Percentiles rank a stretch among this genome's conserved stretches.
Conservation (phyloP, 2,797 vertebrate species). For the Catamblyrhynchus diadema region DNA sequence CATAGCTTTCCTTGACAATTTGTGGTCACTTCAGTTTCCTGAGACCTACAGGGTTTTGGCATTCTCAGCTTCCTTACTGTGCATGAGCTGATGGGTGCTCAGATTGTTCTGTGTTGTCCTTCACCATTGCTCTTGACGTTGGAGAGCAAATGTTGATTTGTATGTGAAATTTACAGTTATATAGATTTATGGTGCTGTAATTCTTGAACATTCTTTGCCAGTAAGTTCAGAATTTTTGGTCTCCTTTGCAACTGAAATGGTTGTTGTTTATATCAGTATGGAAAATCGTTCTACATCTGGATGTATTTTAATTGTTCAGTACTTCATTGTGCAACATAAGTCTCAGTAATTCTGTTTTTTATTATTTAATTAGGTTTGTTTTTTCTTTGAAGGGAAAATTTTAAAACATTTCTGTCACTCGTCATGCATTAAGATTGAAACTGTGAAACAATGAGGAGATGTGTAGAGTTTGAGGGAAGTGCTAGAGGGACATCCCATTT, state of each 20-base stretch:
- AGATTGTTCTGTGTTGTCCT: neutral
- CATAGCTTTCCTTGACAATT: neutral
- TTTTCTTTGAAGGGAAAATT: neutral
- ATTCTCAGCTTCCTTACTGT: neutral
- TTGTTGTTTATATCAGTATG: neutral
- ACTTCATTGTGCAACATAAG: neutral
- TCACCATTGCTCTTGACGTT: neutral
- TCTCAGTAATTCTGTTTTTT: neutral
- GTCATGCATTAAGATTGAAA: neutral
- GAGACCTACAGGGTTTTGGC: neutral
- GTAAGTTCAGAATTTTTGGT: neutral
- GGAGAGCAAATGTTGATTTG: neutral
- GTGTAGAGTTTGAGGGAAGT: neutral
- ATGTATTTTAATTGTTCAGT: neutral
- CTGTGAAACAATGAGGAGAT: neutral
- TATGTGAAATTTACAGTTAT: neutral
- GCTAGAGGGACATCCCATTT: neutral
- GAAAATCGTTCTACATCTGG: neutral
- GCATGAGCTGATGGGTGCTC: neutral
- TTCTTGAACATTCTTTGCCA: neutral
- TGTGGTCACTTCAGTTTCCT: neutral
- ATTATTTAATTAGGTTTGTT: neutral
- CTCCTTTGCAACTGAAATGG: neutral
- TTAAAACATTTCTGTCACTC: neutral
- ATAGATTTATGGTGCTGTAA: neutral